phyloP scores from a whole-genome alignment of 2,113 vertebrate genomes.

The Platanista minor region DNA sequence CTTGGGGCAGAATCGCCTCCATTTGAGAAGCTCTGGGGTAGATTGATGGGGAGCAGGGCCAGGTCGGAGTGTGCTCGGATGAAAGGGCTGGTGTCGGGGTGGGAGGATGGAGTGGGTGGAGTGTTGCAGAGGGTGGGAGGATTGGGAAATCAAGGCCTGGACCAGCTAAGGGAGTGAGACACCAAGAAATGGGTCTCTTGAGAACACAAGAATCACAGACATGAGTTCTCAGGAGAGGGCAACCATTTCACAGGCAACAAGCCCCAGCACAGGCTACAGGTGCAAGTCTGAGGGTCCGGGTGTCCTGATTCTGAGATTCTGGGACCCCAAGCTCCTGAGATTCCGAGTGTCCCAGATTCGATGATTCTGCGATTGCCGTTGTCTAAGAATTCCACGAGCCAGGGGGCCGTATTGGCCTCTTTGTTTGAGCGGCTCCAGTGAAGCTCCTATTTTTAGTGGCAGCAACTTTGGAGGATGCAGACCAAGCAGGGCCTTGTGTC shows the following conservation, averaged over 20 bases:
- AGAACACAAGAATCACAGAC: background rate
- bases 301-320: conserved; percentile 20
- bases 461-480: conserved; percentile 55
- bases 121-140: background rate
- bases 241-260: background rate
- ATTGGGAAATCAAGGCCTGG: background rate
- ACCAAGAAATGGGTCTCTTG: background rate
- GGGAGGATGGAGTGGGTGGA: background rate
- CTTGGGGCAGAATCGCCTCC: background rate
- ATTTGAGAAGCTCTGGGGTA: background rate
- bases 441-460: conserved; percentile 69
- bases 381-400: conserved; percentile 41
- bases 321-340: background rate
- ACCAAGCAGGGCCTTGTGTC: background rate
- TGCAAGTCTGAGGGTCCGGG: background rate
- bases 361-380: background rate
- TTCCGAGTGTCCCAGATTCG: conserved; percentile 55
- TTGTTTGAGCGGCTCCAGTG: conserved; percentile 49
- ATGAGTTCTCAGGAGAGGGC: background rate
- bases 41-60: background rate
- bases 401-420: conserved; percentile 56
- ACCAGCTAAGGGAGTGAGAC: background rate
- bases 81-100: background rate
- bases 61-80: background rate
- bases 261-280: background rate